These are phyloP conservation scores for Acanthosepion esculentum DNA, from an alignment of 2,888 invertebrate species.

Conservation along the genomic window DNA sequence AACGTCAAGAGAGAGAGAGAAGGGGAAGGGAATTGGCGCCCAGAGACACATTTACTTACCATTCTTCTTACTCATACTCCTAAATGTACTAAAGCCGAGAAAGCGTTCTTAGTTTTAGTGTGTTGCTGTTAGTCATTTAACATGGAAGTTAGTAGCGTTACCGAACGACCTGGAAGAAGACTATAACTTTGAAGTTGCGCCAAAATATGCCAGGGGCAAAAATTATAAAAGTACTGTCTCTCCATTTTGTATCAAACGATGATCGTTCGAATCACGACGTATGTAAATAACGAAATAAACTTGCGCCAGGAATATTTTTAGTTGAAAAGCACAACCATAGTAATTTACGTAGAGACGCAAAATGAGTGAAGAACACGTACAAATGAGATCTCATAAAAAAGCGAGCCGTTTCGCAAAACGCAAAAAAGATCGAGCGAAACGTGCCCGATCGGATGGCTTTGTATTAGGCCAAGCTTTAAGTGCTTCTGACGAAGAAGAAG, in stretches of 20 bases:
- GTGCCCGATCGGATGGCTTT: constrained; percentile 68
- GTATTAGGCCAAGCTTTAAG: constrained; percentile 61
- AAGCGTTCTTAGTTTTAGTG: neutral
- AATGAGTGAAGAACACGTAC: constrained; percentile 53
- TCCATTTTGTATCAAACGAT: neutral
- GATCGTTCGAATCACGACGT: neutral
- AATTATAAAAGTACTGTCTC: neutral
- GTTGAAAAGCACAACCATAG: constrained; percentile 49
- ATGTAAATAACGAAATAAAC: neutral
- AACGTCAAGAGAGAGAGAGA: too few species aligned
- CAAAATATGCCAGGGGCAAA: neutral
- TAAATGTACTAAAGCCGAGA: neutral
- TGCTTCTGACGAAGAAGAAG: constrained; percentile 56
- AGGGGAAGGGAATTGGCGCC: neutral
- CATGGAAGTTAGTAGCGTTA: neutral
- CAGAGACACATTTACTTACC: neutral
- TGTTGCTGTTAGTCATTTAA: neutral
- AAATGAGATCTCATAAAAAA: constrained; percentile 34
- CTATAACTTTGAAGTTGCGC: neutral
- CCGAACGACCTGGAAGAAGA: neutral
- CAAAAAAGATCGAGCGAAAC: constrained; percentile 62
- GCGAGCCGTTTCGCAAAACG: constrained; percentile 59
- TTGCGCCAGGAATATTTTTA: neutral
- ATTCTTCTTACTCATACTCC: neutral
- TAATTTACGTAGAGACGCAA: constrained; percentile 51